Evolutionary conservation across 1,140 invertebrate genomes (phyloP), one percentile per base, ranked within the genome.

Genomic region (Epicauta chinensis): DNA sequence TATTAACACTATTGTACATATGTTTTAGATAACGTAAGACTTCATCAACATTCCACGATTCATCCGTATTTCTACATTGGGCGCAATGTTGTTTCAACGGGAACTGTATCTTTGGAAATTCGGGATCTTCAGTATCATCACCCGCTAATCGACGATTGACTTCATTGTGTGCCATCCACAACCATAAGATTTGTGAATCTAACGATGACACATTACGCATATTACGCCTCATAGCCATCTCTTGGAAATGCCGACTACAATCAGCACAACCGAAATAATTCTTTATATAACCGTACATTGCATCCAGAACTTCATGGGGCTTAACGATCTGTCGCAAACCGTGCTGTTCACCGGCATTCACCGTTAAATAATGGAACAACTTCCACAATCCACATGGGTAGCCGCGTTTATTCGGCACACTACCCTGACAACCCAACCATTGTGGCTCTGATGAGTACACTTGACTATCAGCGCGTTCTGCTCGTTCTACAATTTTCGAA

Each of bases 311-410:
- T 62, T 83, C 78, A 12, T 73, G 67, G 0, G 83, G 79, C 49
- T 83, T 75, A 36, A 72, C 66, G 3, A 57, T 62, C 1, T 73
- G 65, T 30, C 75, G 65, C 16, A 69, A 69, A 2, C 69, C 52
- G 13, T 63, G 60, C 40, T 73, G 66, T 10, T 75, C 71, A 1
- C 81, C 79, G 39, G 86, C 84, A 66, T 86, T 86, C 0, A 97
- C 88, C 7, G 91, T 93, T 15, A 99, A 70, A 36, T 86, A 89
- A 67, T 99, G 97, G 69, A 98, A 99, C 50, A 96, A 74, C 30
- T 82, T 89, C 97, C 97, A 99, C 11, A 99, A 71, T 0, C 91
- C 86, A 74, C 97, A 99, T 0, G 94, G 90, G 69, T 93, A 98
- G n/a, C 94, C 93, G 39, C 96, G 78, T 40, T 76, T 79, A 30